Percentiles rank a stretch among this genome's conserved stretches.
phyloP scores from a whole-genome alignment of 2,797 vertebrate species.

The Phataginus tricuspis region DNA sequence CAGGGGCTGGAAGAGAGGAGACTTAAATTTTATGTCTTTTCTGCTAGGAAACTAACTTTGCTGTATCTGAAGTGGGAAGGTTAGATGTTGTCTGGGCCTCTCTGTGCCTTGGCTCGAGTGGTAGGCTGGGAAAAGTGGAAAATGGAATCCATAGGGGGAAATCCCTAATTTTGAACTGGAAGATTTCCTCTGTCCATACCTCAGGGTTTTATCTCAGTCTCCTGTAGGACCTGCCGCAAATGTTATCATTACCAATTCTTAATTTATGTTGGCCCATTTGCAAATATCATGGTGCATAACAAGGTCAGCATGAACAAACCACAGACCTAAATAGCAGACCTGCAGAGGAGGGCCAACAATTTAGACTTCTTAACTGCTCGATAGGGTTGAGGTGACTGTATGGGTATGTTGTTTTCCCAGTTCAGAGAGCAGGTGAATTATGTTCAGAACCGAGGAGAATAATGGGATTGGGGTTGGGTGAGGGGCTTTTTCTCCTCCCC shows the following conservation, averaged over 20 bases:
- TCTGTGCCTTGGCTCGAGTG: not conserved
- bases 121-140: not conserved
- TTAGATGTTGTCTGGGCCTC: not conserved
- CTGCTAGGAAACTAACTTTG: constrained; percentile 39
- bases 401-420: not conserved
- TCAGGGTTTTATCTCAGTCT: not conserved
- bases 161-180: not conserved
- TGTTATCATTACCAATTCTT: not conserved
- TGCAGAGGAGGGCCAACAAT: not conserved
- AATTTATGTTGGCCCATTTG: constrained; percentile 22
- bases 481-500: not conserved
- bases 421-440: constrained; percentile 42
- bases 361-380: constrained; percentile 28
- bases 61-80: constrained; percentile 43
- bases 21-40: constrained; percentile 24
- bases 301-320: not conserved
- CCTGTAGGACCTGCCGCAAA: not conserved
- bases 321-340: constrained; percentile 45
- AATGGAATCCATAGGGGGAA: not conserved
- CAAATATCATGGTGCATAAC: not conserved
- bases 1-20: not conserved
- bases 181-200: constrained; percentile 1
- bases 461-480: not conserved
- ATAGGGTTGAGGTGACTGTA: constrained; percentile 12
- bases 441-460: too few species aligned